phyloP scores from a whole-genome alignment of 2,888 invertebrate species.

The Boloria selene region DNA sequence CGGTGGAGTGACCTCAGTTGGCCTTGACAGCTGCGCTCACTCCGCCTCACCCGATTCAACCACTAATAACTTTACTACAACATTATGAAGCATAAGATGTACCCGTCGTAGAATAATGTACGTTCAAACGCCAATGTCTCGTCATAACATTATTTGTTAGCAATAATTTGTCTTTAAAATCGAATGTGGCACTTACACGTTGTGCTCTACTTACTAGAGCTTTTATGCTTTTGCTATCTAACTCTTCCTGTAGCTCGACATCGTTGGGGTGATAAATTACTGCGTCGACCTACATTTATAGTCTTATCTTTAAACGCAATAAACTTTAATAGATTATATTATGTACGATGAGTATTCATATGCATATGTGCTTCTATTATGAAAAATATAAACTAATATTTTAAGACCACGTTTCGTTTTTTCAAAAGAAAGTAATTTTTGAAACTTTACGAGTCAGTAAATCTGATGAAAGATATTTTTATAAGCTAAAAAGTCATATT shows the following conservation, averaged over 20 bases:
- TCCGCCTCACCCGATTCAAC: slow-evolving; percentile 70
- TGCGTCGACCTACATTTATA: slow-evolving; percentile 39
- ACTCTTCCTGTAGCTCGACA: slow-evolving; percentile 40
- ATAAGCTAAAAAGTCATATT: too few relatives aligned
- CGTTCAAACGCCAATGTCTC: slow-evolving; percentile 43
- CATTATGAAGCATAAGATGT: slow-evolving; percentile 73
- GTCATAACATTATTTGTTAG: slow-evolving; percentile 68
- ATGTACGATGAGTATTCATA: slow-evolving; percentile 12
- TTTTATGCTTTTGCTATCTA: slow-evolving; percentile 41
- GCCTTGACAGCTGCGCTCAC: slow-evolving; percentile 81
- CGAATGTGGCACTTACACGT: slow-evolving; percentile 26
- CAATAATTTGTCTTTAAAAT: slow-evolving; percentile 56
- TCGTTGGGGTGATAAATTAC: slow-evolving; percentile 40
- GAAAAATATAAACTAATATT: background rate
- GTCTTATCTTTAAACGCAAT: slow-evolving; percentile 41
- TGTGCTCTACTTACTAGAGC: slow-evolving; percentile 33
- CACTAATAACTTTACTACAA: slow-evolving; percentile 79
- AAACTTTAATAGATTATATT: slow-evolving; percentile 36
- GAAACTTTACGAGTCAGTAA: too few relatives aligned
- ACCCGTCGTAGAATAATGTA: slow-evolving; percentile 50
- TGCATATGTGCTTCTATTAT: slow-evolving; percentile 12
- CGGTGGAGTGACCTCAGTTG: slow-evolving; percentile 81
- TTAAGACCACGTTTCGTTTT: background rate
- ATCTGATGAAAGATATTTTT: too few relatives aligned
- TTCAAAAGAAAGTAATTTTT: too few relatives aligned